A percentile compares a stretch with the other conserved stretches of the same genome.
phyloP scores from a whole-genome alignment of 2,113 vertebrate genomes.

The Tamias sibiricus region DNA sequence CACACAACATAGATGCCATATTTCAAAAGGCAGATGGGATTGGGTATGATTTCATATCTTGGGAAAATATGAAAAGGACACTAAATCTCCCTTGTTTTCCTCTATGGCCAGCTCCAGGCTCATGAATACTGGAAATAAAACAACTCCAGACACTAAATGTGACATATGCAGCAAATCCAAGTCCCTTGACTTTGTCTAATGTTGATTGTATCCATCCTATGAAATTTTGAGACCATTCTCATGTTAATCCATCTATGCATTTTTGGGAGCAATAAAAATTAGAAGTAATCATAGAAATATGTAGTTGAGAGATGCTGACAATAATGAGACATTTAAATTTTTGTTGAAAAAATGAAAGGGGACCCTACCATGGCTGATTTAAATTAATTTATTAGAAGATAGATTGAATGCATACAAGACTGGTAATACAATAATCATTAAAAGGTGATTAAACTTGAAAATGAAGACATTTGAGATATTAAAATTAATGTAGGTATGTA shows the following conservation, averaged over 20 bases:
- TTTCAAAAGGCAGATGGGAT: background rate
- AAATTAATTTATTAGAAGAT: conserved; percentile 31
- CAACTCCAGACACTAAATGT: background rate
- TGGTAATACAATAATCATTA: conserved; percentile 3
- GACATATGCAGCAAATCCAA: conserved; percentile 15
- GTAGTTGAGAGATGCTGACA: conserved; percentile 12
- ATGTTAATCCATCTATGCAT: conserved; percentile 17
- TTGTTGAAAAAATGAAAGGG: background rate
- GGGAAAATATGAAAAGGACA: conserved; percentile 11
- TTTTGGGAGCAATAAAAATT: conserved; percentile 11
- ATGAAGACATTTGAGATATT: background rate
- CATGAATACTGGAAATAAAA: conserved; percentile 48
- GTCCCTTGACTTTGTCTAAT: background rate
- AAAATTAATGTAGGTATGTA: conserved; percentile 6
- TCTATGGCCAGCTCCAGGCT: background rate
- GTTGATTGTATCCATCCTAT: background rate
- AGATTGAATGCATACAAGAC: conserved; percentile 1
- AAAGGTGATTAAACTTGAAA: conserved; percentile 59
- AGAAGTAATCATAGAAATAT: conserved; percentile 43
- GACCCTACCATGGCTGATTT: background rate
- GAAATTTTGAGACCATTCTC: background rate
- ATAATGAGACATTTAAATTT: conserved; percentile 36
- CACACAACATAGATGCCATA: background rate
- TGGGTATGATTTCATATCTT: background rate
- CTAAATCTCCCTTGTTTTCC: conserved; percentile 6